Percentiles rank a stretch among this genome's conserved stretches.
Conservation (phyloP, 2,113 vertebrate species). For the Catharus bicknelli region DNA sequence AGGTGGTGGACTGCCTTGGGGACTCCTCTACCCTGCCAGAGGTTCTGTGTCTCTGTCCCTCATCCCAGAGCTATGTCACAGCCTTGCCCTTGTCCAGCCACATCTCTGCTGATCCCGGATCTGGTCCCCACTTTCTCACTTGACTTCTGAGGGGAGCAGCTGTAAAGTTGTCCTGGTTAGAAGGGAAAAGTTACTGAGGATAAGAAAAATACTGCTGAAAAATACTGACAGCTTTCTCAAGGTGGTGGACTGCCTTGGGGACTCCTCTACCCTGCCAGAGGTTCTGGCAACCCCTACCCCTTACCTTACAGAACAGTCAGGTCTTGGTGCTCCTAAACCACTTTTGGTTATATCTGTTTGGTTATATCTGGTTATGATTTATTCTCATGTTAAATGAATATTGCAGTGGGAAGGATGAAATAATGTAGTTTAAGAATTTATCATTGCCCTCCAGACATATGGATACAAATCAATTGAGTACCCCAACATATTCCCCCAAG, state of each 20-base stretch:
- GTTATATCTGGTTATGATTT: background rate
- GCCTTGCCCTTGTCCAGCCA: background rate
- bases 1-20: fast-evolving
- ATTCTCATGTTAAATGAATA: background rate
- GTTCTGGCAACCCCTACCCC: fast-evolving
- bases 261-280: background rate
- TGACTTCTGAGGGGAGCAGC: background rate
- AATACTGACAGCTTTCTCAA: background rate
- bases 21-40: background rate
- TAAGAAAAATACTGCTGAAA: background rate
- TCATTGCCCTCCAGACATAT: background rate
- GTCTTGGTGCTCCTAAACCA: background rate
- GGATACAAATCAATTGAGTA: background rate
- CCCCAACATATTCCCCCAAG: background rate
- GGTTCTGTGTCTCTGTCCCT: background rate
- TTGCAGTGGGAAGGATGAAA: background rate
- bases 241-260: fast-evolving
- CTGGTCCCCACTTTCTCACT: background rate
- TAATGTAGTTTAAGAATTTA: background rate
- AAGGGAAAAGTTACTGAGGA: background rate
- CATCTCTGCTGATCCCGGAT: background rate
- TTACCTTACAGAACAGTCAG: fast-evolving
- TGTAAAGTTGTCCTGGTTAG: fast-evolving
- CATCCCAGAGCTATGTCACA: background rate
- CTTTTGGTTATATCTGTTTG: background rate